These are phyloP conservation scores for Eupithecia exiguata DNA, from an alignment of 2,888 invertebrate genomes.

Conservation along the genomic window DNA sequence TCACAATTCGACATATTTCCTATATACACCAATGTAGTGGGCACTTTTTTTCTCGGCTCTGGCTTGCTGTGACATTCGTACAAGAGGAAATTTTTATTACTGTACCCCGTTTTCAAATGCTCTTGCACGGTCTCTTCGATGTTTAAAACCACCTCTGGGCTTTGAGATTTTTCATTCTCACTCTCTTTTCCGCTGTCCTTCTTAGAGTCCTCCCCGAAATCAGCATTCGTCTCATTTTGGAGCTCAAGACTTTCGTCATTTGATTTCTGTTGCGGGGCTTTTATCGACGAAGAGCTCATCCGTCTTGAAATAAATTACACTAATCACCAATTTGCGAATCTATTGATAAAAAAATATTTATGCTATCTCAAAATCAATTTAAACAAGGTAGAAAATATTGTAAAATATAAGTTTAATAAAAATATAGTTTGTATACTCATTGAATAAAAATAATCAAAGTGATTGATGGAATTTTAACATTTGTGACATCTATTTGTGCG, in stretches of 20 bases:
- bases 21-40: not conserved
- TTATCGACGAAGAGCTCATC: constrained; percentile 2
- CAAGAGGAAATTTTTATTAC: constrained; percentile 2
- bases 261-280: not conserved
- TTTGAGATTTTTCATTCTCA: constrained; percentile 6
- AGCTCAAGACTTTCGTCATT: not conserved
- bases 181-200: not conserved
- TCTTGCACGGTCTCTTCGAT: not conserved
- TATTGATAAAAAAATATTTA: not conserved
- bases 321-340: not conserved
- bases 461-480: no score
- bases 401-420: not conserved
- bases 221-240: not conserved
- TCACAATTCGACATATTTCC: not conserved
- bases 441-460: no score
- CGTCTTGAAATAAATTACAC: not conserved
- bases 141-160: not conserved
- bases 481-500: no score
- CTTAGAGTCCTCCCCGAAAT: not conserved
- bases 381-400: not conserved
- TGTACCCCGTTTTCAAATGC: not conserved
- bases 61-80: not conserved
- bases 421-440: no score
- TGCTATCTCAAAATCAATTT: not conserved
- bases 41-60: not conserved